Evolutionary conservation across 2,113 vertebrate species (phyloP), one percentile per base, ranked within the genome.

Genomic region (Pavo muticus): DNA sequence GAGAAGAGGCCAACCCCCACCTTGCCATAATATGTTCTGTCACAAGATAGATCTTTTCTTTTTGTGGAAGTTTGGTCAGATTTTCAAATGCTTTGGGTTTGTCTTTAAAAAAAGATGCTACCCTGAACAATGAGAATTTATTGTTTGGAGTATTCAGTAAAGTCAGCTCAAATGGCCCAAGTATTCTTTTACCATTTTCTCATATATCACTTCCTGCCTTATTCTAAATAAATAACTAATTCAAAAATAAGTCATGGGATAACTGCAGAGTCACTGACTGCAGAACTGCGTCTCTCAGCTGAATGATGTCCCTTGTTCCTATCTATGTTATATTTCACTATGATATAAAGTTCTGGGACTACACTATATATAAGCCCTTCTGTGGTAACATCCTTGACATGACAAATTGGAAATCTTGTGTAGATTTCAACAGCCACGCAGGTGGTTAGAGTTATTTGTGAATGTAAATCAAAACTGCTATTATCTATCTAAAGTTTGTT

Each of bases 101-200:
- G 7, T 70, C 30, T 30, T 60, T 50, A 52, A 52, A 16, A 42
- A 87, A 60, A 13, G 1, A 39, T 5, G 0, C 0, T 52, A 61
- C 37, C 4, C 45, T 71, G 4, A 1, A 1, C 16, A 11, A 0
- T 30, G 59, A 86, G 61, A 73, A 29, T 35, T n/a, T 30, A 1
- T 25, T 2, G 6, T 60, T 78, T 3, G 6, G 60, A 48, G 15
- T 37, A 1, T 74, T 70, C 56, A 39, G 9, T 52, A 6, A 68
- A 48, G 57, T 63, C 45, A 78, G 6, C 14, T 37, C 6, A 25
- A 25, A 10, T 50, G 10, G 65, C 14, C 16, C 5, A 11, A 45
- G 47, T 48, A 8, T 14, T 30, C 4, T 30, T 47, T 40, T 37
- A 6, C 3, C 29, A 2, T 65, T 59, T 77, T 42, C 2, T 47